Percentiles rank a stretch among this genome's conserved stretches.
These are phyloP conservation scores for Nematostella vectensis DNA, from an alignment of 92 coral and sea anemone genomes.

Conservation along the genomic window DNA sequence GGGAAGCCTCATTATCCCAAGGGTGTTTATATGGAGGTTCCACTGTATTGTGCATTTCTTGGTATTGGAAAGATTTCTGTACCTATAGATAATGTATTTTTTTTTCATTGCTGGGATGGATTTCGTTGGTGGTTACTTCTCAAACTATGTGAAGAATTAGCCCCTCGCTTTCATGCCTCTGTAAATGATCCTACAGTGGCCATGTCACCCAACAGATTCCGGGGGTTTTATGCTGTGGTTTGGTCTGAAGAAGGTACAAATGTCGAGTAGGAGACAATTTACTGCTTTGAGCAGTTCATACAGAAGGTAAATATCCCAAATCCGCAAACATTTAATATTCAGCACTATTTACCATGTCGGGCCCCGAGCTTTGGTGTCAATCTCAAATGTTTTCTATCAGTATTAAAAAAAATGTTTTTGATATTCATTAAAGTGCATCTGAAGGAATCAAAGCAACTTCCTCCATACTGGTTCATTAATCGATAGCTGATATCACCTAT, in stretches of 20 bases:
- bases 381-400: too few relatives aligned
- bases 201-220: conserved; percentile 13
- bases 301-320: conserved; percentile 10
- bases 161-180: conserved; percentile 25
- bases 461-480: too few relatives aligned
- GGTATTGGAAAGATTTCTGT: background rate
- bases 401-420: too few relatives aligned
- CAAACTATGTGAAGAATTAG: conserved; percentile 23
- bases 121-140: conserved; percentile 16
- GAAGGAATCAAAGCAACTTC: too few relatives aligned
- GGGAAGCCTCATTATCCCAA: too few relatives aligned
- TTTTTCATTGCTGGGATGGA: conserved; percentile 23
- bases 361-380: too few relatives aligned
- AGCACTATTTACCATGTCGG: too few relatives aligned
- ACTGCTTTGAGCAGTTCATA: conserved; percentile 22
- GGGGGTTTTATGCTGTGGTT: conserved; percentile 28
- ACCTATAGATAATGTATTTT: background rate
- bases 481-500: too few relatives aligned
- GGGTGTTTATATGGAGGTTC: too few relatives aligned
- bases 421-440: too few relatives aligned
- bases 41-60: conserved; percentile 1
- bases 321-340: too few relatives aligned
- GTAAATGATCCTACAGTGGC: conserved; percentile 10
- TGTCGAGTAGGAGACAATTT: conserved; percentile 43
- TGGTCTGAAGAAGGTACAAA: conserved; percentile 55